Conservation (phyloP, 2,797 vertebrate species). For the Euphonia xanthogaster region DNA sequence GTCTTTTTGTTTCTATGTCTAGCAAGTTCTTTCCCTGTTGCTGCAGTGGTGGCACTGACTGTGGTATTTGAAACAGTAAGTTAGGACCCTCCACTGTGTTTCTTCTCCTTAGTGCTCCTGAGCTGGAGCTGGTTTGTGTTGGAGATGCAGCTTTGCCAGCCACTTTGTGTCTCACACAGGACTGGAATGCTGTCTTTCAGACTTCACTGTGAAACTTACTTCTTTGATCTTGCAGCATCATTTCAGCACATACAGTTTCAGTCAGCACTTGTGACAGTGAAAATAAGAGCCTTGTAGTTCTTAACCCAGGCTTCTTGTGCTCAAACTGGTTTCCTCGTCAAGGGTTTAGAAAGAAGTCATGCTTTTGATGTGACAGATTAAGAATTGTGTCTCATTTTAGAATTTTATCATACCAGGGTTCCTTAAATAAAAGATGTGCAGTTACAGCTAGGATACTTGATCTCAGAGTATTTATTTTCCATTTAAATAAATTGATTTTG, state of each 20-base stretch:
- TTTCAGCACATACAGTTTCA: background rate
- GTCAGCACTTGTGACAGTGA: background rate
- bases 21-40: background rate
- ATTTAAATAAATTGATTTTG: slow-evolving; percentile 17
- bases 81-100: background rate
- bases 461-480: background rate
- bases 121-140: background rate
- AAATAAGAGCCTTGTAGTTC: slow-evolving; percentile 5
- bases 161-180: background rate
- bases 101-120: background rate
- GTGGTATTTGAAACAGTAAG: background rate
- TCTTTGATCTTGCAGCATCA: slow-evolving; percentile 24
- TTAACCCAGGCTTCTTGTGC: background rate
- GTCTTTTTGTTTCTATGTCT: background rate
- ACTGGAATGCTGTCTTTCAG: background rate
- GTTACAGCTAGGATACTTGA: background rate
- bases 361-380: slow-evolving; percentile 16
- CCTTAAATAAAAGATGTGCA: background rate
- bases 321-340: slow-evolving; percentile 23
- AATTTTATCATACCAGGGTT: background rate
- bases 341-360: background rate
- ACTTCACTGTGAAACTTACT: background rate
- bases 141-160: background rate
- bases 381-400: background rate
- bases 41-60: background rate